Evolutionary conservation across 2,888 invertebrate genomes (phyloP).

Genomic region (Eupithecia vulgata): DNA sequence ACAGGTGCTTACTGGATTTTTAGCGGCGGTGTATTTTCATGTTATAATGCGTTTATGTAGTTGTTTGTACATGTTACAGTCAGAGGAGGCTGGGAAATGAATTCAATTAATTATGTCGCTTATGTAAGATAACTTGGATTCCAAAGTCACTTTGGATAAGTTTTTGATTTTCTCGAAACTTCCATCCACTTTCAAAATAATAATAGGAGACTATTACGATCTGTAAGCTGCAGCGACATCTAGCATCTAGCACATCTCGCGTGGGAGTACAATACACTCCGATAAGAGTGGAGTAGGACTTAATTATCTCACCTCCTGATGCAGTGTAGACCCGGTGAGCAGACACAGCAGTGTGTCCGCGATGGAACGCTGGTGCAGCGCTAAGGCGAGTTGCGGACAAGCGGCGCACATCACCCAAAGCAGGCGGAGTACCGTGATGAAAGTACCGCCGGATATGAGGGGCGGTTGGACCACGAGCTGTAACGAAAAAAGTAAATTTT

Average conservation of each 20-base stretch:
- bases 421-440: constrained; percentile 98
- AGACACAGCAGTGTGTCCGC: constrained; percentile 97
- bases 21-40: neutral
- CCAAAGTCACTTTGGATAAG: neutral
- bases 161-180: neutral
- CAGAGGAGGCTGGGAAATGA: neutral
- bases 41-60: neutral
- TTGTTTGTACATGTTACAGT: neutral
- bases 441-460: constrained; percentile 96
- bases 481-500: constrained; percentile 36
- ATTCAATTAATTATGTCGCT: neutral
- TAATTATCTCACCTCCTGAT: constrained; percentile 63
- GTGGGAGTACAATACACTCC: neutral
- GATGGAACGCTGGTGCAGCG: constrained; percentile 96
- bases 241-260: no score
- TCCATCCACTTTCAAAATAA: neutral
- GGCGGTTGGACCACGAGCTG: constrained; percentile 96
- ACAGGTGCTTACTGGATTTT: neutral
- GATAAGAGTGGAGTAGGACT: neutral
- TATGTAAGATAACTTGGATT: neutral
- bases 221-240: neutral
- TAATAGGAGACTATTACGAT: no score
- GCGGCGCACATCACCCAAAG: constrained; percentile 97
- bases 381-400: constrained; percentile 96
- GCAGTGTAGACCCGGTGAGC: constrained; percentile 93